Conservation (phyloP, 2,888 invertebrate species). For the Mactromeris polynyma region DNA sequence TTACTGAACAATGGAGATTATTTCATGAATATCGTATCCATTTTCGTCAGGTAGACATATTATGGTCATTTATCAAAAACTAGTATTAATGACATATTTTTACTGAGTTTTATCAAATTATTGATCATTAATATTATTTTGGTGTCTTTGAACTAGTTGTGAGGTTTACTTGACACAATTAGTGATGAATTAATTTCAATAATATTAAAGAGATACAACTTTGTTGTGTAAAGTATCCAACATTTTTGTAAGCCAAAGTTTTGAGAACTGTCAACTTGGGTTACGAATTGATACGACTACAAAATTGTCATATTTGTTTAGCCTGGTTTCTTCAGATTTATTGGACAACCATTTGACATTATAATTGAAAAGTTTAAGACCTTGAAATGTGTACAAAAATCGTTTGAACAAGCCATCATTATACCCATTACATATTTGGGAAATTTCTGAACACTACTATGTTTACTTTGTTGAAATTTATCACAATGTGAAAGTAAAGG, state of each 20-base stretch:
- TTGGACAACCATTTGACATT: not conserved
- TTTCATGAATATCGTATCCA: not conserved
- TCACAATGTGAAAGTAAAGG: too few species aligned
- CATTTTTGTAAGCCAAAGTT: not conserved
- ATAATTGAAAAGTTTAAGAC: conserved; percentile 12
- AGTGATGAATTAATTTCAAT: not conserved
- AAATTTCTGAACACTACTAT: too few species aligned
- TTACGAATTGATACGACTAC: not conserved
- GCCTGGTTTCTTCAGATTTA: not conserved
- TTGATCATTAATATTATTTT: not conserved
- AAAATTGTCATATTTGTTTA: not conserved
- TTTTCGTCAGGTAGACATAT: not conserved
- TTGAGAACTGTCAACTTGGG: not conserved
- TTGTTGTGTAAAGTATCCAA: not conserved
- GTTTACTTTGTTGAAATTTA: too few species aligned
- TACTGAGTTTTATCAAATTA: not conserved
- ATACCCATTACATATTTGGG: too few species aligned
- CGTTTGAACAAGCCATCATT: not conserved
- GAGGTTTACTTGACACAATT: not conserved
- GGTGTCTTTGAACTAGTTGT: not conserved
- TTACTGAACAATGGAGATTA: not conserved
- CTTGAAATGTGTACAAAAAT: not conserved
- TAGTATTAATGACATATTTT: not conserved
- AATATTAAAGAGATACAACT: not conserved
- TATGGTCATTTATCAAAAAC: not conserved